Base-by-base conservation (phyloP, 1,140 invertebrate species). In the Calliphora vicina region DNA sequence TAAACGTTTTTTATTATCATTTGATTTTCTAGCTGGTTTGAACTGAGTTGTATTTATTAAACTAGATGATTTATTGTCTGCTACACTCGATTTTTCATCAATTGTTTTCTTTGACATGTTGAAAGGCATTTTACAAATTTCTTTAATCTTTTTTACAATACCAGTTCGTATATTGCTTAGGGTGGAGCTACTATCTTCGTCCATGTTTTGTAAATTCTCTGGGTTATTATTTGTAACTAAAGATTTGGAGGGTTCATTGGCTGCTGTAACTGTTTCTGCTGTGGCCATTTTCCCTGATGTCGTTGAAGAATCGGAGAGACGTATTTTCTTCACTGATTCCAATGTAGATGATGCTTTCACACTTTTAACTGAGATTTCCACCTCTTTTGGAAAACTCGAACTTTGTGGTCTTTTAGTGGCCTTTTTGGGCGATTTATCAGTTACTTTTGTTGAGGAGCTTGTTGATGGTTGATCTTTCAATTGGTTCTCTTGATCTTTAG, bases 111-210 rank as follows among this genome's bases (percentile, higher is more conserved):
- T 27, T 8, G 23, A 74, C 17, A 26, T 81, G 20, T 29, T 72
- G n/a, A 83, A 83, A 15, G 80, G 80, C 17, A 29, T 29, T 17
- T 83, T 83, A 29, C 83, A 83, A 29, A 83, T 71, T 0, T 57
- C 76, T 84, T 84, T 82, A 23, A 84, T 82, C 74, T 82, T 84
- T 27, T 71, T 82, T 26, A 82, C 83, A 80, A 82, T 78, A 74
- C 81, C 57, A 42, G 42, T 45, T 23, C 81, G 45, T 82, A 82
- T 57, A 82, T 50, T 57, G 15, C 9, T 15, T 8, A 43, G 17
- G 3, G 13, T 57, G 9, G 76, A 35, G 8, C 13, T 57, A 1
- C 71, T 57, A 35, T 35, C 17, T 17, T 50, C 8, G 10, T 17
- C 35, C 0, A 1, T 17, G 27, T 45, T 72, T 10, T 23, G 6